Evolutionary conservation across 1,140 invertebrate species (phyloP).

Genomic region (Eurosta solidaginis): DNA sequence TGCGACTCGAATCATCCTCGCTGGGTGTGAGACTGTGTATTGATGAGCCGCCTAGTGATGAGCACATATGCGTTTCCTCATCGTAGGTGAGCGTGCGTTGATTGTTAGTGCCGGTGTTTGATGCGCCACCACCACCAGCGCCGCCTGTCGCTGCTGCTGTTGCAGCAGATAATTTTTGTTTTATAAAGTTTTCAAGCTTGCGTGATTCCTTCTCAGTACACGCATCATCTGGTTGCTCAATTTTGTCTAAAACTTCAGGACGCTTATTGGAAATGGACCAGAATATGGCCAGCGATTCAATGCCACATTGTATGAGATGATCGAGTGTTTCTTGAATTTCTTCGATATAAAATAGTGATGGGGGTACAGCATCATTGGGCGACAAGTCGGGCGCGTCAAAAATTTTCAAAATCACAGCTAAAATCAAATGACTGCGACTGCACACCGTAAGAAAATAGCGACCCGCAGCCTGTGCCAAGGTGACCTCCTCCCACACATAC

Average conservation of each 20-base stretch:
- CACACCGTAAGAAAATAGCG: constrained; percentile 76
- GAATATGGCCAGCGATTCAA: constrained; percentile 66
- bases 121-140: too few relatives aligned
- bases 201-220: constrained; percentile 39
- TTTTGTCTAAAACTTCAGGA: constrained; percentile 54
- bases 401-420: constrained; percentile 74
- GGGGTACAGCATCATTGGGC: constrained; percentile 41
- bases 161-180: constrained; percentile 62
- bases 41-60: constrained; percentile 51
- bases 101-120: too few relatives aligned
- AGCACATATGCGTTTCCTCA: constrained; percentile 48
- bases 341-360: constrained; percentile 64
- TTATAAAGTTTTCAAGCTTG: constrained; percentile 62
- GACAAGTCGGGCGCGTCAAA: constrained; percentile 62
- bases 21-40: constrained; percentile 56
- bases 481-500: constrained; percentile 79
- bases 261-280: constrained; percentile 66
- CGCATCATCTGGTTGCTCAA: constrained; percentile 25
- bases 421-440: constrained; percentile 72
- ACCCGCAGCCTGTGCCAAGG: constrained; percentile 59
- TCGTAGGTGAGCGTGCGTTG: constrained; percentile 37
- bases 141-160: neutral
- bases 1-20: constrained; percentile 48
- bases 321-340: constrained; percentile 72
- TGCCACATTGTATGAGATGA: constrained; percentile 70